phyloP scores from a whole-genome alignment of 1,140 invertebrate species.

The Diplogasteroides magnus region DNA sequence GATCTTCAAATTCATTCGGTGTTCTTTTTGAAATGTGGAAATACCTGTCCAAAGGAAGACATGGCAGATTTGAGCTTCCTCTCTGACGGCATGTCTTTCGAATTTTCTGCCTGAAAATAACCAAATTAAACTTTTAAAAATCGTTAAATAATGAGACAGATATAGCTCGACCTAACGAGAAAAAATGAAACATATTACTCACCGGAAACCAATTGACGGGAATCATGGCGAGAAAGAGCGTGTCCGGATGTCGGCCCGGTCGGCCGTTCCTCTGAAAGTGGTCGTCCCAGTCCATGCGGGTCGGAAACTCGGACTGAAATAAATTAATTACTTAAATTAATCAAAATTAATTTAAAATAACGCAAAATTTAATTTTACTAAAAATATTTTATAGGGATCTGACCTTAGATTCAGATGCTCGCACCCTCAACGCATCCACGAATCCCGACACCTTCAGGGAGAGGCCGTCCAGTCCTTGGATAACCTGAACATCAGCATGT shows the following conservation, averaged over 20 bases:
- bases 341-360: neutral
- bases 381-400: neutral
- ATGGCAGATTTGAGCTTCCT: neutral
- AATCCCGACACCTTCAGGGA: conserved; percentile 25
- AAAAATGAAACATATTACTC: conserved; percentile 2
- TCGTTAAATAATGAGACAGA: neutral
- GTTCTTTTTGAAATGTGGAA: neutral
- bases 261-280: conserved; percentile 16
- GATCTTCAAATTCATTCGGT: conserved; percentile 3
- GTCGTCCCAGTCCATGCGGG: conserved; percentile 25
- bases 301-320: neutral
- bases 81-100: neutral
- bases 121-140: neutral
- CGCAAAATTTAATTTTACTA: neutral
- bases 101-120: neutral
- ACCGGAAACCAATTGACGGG: conserved; percentile 28
- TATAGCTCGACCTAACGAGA: neutral
- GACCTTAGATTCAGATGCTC: conserved; percentile 14
- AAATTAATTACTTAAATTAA: neutral
- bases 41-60: neutral
- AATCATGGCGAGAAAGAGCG: conserved; percentile 20
- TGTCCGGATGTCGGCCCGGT: conserved; percentile 20
- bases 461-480: conserved; percentile 18
- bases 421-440: conserved; percentile 16
- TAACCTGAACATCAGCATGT: conserved; percentile 8